Evolutionary conservation across 2,888 invertebrate genomes (phyloP), one percentile per base, ranked within the genome.

Genomic region (Odontomyia ornata): DNA sequence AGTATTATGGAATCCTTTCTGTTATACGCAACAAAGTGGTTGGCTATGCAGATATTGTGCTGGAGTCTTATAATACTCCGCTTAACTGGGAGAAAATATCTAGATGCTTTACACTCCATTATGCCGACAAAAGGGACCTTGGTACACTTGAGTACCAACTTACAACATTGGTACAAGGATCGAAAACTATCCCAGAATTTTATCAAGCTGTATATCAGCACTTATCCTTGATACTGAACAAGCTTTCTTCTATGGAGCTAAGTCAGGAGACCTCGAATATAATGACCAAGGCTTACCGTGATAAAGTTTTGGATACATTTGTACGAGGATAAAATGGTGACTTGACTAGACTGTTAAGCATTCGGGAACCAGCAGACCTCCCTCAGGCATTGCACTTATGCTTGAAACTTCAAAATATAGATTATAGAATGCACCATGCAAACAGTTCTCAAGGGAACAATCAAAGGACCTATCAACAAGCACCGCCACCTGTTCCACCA

Each of bases 31-130:
- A 80, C 23, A 79, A 80, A 46, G 77, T 80, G 1, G 60, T 69
- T 47, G 77, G 77, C 13, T 30, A 75, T 2, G 78, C 76, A 11
- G 79, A 79, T 46, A 76, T 64, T 13, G 77, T 72, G 4, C 30
- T 79, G 25, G 78, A 80, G 36, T 78, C 79, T 78, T n/a, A n/a
- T n/a, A n/a, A n/a, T n/a, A n/a, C n/a, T n/a, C n/a, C 78, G 15
- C 60, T 79, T n/a, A 76, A 78, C 21, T 78, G 77, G 75, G 56
- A 25, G 46, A 67, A 60, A 18, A 78, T 78, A 3, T 72, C 77
- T 43, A 56, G 36, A n/a, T 79, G 77, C n/a, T 52, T 79, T 9
- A 76, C 77, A 11, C 28, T 77, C 15, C 78, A 79, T 60, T 79
- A 79, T 60, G 79, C 77, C 0, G 78, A 73, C 28, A 73, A 79